Base-by-base conservation (phyloP, 2,797 vertebrate genomes). In the Apogon hyalosoma region DNA sequence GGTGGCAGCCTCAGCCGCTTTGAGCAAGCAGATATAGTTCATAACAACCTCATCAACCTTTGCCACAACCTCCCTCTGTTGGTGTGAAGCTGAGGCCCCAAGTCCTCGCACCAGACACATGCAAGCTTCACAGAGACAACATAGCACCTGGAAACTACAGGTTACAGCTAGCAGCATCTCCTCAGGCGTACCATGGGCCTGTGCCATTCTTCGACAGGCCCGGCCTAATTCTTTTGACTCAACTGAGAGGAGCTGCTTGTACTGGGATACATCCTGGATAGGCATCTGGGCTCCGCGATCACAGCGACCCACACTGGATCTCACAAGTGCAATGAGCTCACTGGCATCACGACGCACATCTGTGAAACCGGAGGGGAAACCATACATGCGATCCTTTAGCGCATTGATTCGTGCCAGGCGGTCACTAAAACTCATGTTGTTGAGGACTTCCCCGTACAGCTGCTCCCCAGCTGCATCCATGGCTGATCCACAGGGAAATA, bases 81-180 rank as follows among this genome's bases (percentile, higher is more conserved):
- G 93, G 87, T 95, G 95, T 74, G 96, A 91, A 76, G 92, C 94
- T 52, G 96, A 93, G 28, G 92, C 93, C 64, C 95, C 94, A 55
- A 98, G 94, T 3, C 96, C 95, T 90, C 94, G 92, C 50, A 98
- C 95, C 92, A 99, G 93, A 94, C 95, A 95, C 97, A 99, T 97
- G 83, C 97, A 98, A 70, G 96, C 97, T 93, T 99, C 97, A 63
- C 96, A 96, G 87, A 98, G 94, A 86, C 96, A 97, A 92, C 97
- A 99, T 76, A 99, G 96, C 91, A 98, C 96, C 95, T 98, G 97
- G 90, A 98, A 99, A 92, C 97, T 98, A 87, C 96, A 97, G 52
- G 96, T 97, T 79, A 98, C 94, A 60, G 97, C 96, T 65, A 96
- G 90, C 84, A 98, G 93, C 97, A 98, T 98, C 92, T 99, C 97